Percentiles rank a stretch among this genome's conserved stretches.
phyloP scores from a whole-genome alignment of 2,797 vertebrate genomes.

The Coregonus ussuriensis region DNA sequence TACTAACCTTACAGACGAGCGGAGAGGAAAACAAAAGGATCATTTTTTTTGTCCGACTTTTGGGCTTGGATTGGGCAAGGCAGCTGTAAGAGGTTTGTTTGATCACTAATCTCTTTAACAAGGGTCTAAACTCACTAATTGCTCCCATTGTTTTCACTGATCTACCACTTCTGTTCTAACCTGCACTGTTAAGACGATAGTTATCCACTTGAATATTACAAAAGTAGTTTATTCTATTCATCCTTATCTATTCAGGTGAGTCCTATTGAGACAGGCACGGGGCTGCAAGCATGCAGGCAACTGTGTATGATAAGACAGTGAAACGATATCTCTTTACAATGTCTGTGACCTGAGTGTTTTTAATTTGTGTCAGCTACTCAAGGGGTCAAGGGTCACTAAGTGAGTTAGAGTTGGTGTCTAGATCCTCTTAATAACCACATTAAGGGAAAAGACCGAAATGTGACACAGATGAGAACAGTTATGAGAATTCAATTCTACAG shows the following conservation, averaged over 20 bases:
- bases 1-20: conserved; percentile 31
- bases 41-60: conserved; percentile 55
- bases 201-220: not conserved
- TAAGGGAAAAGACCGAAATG: not conserved
- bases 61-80: conserved; percentile 60
- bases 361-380: too few species aligned
- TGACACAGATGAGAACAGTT: conserved; percentile 28
- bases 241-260: too few species aligned
- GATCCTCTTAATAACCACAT: too few species aligned
- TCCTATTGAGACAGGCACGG: too few species aligned
- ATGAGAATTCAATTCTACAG: not conserved
- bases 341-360: too few species aligned
- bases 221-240: too few species aligned
- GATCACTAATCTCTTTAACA: conserved; percentile 54
- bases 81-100: conserved; percentile 72
- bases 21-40: conserved; percentile 36
- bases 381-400: too few species aligned
- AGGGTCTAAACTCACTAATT: conserved; percentile 23
- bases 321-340: not conserved
- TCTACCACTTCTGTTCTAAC: not conserved
- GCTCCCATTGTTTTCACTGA: conserved; percentile 43
- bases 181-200: too few species aligned
- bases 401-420: too few species aligned
- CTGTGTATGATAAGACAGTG: not conserved
- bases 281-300: not conserved